A percentile compares a stretch with the other conserved stretches of the same genome.
phyloP scores from a whole-genome alignment of 2,888 invertebrate species.

The Nemotelus nigrinus region DNA sequence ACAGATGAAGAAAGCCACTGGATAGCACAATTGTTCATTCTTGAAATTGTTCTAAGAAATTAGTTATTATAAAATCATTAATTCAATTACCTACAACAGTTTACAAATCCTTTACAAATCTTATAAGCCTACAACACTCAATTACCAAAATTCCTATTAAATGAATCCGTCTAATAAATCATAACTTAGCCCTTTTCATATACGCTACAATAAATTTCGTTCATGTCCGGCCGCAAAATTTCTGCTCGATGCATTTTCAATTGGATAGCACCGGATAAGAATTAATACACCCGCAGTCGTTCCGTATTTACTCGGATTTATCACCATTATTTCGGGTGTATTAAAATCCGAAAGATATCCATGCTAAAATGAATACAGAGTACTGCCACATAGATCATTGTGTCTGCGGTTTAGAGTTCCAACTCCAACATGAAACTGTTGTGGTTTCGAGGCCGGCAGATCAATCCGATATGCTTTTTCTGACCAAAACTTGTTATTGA shows the following conservation, averaged over 20 bases:
- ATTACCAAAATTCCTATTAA: no score
- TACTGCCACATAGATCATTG: not conserved
- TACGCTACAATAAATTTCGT: not conserved
- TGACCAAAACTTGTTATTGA: not conserved
- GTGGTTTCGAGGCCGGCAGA: not conserved
- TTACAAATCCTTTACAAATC: no score
- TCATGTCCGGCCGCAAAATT: slow-evolving; percentile 19
- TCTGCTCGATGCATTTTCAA: slow-evolving; percentile 29
- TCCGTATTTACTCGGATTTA: slow-evolving; percentile 27
- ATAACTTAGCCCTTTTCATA: not conserved
- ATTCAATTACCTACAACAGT: no score
- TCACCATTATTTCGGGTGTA: not conserved
- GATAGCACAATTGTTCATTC: no score
- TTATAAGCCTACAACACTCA: no score
- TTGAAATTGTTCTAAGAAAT: no score
- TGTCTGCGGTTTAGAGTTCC: not conserved
- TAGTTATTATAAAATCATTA: no score
- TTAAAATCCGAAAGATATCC: not conserved
- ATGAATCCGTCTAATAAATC: not conserved
- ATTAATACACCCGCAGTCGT: slow-evolving; percentile 21
- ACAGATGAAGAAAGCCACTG: no score
- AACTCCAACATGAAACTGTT: not conserved
- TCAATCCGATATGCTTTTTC: no score
- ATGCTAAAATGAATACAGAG: not conserved
- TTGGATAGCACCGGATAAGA: slow-evolving; percentile 27